These are phyloP conservation scores for Lucifuga dentata DNA, from an alignment of 2,113 vertebrate species.

Conservation along the genomic window DNA sequence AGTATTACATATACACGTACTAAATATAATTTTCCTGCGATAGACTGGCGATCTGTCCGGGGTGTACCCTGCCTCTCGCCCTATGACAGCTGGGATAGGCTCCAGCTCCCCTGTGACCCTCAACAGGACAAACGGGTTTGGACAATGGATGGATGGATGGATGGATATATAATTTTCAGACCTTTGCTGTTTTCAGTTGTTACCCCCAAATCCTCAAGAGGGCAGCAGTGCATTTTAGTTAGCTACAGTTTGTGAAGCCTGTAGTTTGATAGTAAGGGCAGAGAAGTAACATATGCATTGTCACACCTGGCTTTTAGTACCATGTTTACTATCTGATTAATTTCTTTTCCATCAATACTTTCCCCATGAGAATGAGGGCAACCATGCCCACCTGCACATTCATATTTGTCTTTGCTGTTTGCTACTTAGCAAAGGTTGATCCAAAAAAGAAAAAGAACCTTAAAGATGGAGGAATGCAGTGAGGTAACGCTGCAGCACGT, in stretches of 20 bases:
- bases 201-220: conserved; percentile 54
- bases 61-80: no score
- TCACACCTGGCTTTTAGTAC: conserved; percentile 18
- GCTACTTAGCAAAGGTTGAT: conserved; percentile 27
- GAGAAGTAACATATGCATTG: conserved; percentile 8
- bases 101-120: no score
- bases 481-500: conserved; percentile 20
- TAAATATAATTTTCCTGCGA: no score
- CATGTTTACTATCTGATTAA: conserved; percentile 22
- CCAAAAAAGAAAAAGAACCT: conserved; percentile 16
- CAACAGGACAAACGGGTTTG: no score
- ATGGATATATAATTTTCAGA: neutral
- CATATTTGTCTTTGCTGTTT: conserved; percentile 10
- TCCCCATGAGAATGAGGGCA: no score
- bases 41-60: no score
- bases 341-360: no score
- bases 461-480: neutral
- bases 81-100: no score
- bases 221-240: conserved; percentile 69
- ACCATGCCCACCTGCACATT: neutral
- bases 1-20: no score
- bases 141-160: no score
- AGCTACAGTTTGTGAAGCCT: neutral
- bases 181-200: neutral
- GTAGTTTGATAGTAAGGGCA: neutral